phyloP scores from a whole-genome alignment of 2,797 vertebrate genomes.

The Cottoperca gobio region DNA sequence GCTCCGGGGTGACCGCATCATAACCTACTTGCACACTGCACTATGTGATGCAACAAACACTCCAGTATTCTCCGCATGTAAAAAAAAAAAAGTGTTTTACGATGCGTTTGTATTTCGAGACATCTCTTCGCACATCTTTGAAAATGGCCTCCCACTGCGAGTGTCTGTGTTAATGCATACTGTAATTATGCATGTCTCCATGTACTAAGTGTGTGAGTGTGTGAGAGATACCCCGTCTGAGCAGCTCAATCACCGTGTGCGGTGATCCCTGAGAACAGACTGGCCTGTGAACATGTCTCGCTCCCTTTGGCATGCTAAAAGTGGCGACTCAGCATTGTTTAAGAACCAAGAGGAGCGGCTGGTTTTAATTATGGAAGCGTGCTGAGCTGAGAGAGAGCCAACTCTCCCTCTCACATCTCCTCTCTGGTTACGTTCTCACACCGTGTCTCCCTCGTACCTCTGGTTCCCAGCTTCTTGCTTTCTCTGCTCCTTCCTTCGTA shows the following conservation, averaged over 20 bases:
- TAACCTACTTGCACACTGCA: background rate
- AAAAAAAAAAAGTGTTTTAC: background rate
- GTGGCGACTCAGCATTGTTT: constrained; percentile 62
- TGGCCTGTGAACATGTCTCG: constrained; percentile 37
- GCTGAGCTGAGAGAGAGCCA: constrained; percentile 51
- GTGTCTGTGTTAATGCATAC: background rate
- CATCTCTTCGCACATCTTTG: constrained; percentile 9
- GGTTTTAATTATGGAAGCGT: constrained; percentile 71
- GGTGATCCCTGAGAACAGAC: constrained; percentile 56
- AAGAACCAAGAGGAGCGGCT: constrained; percentile 31
- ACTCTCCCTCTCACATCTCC: constrained; percentile 51
- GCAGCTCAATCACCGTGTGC: constrained; percentile 37
- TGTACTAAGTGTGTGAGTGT: background rate
- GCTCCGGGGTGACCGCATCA: too few species aligned
- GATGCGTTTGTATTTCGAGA: background rate
- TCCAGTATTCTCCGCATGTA: background rate
- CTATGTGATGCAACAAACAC: background rate
- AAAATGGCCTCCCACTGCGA: background rate
- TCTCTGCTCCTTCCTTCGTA: background rate
- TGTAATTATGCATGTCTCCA: constrained; percentile 15
- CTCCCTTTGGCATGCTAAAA: constrained; percentile 45
- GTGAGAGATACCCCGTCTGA: constrained; percentile 16
- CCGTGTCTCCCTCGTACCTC: background rate
- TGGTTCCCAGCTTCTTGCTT: background rate
- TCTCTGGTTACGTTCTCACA: constrained; percentile 31